Conservation (phyloP, 2,113 vertebrate genomes). For the Erythrocercus mccallii region DNA sequence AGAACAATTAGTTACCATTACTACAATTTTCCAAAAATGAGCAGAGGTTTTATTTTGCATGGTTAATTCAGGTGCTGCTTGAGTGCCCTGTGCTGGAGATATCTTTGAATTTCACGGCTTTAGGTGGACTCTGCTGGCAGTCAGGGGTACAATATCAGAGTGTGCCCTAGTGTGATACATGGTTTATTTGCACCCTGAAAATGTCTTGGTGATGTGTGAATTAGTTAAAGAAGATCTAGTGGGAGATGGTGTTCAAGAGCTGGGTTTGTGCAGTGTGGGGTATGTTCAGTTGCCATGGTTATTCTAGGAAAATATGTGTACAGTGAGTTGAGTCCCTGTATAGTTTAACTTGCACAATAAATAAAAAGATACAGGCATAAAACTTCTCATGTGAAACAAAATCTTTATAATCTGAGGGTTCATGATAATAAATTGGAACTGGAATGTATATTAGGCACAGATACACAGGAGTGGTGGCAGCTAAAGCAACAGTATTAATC, state of each 20-base stretch:
- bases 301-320: constrained; percentile 22
- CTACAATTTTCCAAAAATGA: not conserved
- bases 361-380: not conserved
- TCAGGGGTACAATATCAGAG: not conserved
- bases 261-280: not conserved
- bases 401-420: constrained; percentile 19
- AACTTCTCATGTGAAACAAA: constrained; percentile 3
- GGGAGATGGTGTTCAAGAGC: not conserved
- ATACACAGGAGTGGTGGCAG: not conserved
- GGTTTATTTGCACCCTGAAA: constrained; percentile 62
- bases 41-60: not conserved
- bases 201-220: constrained; percentile 52
- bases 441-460: not conserved
- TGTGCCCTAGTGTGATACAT: constrained; percentile 3
- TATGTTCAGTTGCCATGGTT: constrained; percentile 54
- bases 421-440: constrained; percentile 8
- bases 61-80: not conserved
- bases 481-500: not conserved
- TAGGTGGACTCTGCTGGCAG: not conserved
- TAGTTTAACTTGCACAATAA: constrained; percentile 14
- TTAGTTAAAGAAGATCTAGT: constrained; percentile 51
- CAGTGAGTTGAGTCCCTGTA: not conserved
- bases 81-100: not conserved
- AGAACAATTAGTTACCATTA: not conserved
- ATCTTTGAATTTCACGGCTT: not conserved